Evolutionary conservation across 2,113 vertebrate genomes (phyloP).

Genomic region (Pantherophis guttatus): DNA sequence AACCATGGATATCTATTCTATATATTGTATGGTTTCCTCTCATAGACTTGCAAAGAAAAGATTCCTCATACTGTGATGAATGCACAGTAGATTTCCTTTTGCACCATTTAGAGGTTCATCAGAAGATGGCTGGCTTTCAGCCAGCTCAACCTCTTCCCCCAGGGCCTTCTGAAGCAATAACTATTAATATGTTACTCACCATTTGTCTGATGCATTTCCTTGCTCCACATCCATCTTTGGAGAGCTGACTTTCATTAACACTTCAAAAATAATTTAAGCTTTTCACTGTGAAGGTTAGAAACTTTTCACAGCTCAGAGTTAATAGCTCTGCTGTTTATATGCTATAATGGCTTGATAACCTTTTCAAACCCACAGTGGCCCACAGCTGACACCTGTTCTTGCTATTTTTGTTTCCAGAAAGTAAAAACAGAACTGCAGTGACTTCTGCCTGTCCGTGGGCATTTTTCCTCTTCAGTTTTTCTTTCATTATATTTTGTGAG

Average conservation of each 20-base stretch:
- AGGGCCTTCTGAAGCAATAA: constrained; percentile 66
- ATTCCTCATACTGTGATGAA: not conserved
- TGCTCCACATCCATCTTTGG: constrained; percentile 71
- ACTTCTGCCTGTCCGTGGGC: constrained; percentile 63
- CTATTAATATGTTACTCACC: constrained; percentile 70
- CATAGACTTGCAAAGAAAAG: not conserved
- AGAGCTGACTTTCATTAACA: constrained; percentile 74
- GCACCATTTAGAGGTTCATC: constrained; percentile 23
- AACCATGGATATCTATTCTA: not conserved
- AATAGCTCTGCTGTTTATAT: constrained; percentile 74
- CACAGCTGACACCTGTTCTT: constrained; percentile 67
- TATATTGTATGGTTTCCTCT: not conserved
- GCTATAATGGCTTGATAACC: constrained; percentile 73
- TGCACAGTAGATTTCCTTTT: not conserved
- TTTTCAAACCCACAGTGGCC: constrained; percentile 68
- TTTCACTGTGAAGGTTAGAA: constrained; percentile 74
- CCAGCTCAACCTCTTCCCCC: constrained; percentile 40
- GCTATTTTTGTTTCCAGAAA: constrained; percentile 65
- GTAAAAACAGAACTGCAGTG: constrained; percentile 58
- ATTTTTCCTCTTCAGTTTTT: constrained; percentile 59
- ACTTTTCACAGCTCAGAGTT: constrained; percentile 73
- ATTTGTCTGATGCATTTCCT: constrained; percentile 73
- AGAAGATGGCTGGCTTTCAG: constrained; percentile 48
- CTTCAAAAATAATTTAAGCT: constrained; percentile 79
- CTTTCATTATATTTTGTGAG: not conserved